These are phyloP conservation scores for Pterocles orientalis DNA, from an alignment of 2,113 vertebrate genomes.

Conservation along the genomic window DNA sequence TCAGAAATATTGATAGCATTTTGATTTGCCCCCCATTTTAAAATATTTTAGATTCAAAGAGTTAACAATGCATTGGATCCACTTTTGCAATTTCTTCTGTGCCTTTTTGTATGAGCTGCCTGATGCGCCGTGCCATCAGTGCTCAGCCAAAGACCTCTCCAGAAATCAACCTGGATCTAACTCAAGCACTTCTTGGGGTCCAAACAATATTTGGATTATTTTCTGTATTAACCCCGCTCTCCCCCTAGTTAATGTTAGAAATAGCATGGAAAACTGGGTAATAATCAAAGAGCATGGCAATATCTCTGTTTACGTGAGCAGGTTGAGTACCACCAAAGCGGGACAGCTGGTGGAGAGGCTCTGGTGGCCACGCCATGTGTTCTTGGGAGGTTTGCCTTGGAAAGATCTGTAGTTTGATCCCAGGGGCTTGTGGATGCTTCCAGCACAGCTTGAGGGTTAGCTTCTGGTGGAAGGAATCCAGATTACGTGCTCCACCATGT, in stretches of 20 bases:
- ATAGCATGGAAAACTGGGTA: too few relatives aligned
- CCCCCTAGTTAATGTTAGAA: background rate
- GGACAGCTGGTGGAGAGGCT: background rate
- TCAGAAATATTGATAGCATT: background rate
- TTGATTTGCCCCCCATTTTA: background rate
- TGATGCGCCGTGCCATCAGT: background rate
- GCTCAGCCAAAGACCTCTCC: background rate
- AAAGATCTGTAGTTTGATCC: background rate
- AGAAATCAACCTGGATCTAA: background rate
- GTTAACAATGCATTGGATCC: background rate
- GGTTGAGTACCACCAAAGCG: background rate
- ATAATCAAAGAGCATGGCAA: fast-evolving
- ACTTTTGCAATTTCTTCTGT: fast-evolving
- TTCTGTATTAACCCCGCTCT: background rate
- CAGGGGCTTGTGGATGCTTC: background rate
- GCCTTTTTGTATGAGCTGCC: background rate
- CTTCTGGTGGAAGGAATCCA: background rate
- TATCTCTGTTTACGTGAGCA: fast-evolving
- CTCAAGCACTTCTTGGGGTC: background rate
- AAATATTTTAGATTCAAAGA: background rate
- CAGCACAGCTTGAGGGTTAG: background rate
- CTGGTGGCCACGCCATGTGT: fast-evolving
- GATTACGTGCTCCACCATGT: background rate
- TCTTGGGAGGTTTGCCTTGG: too few relatives aligned
- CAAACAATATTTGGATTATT: too few relatives aligned